phyloP scores from a whole-genome alignment of 2,888 invertebrate genomes.

The Caenorhabditis angaria region DNA sequence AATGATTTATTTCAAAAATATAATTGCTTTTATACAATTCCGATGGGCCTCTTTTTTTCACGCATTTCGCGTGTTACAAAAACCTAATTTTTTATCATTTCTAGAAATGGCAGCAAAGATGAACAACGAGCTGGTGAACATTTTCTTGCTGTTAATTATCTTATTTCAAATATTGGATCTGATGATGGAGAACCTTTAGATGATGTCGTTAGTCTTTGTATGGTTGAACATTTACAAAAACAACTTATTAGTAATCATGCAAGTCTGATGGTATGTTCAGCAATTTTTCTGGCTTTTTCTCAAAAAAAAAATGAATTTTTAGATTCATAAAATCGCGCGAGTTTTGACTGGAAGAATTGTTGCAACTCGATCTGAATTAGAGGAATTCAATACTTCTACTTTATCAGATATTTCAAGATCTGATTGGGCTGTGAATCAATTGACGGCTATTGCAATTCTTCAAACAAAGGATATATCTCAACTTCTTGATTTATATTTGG shows the following conservation, averaged over 20 bases:
- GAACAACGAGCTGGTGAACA: slow-evolving; percentile 42
- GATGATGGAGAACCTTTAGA: slow-evolving; percentile 56
- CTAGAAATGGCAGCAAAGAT: slow-evolving; percentile 39
- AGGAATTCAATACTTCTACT: slow-evolving; percentile 20
- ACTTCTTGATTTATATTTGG: slow-evolving; percentile 60
- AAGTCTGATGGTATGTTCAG: slow-evolving; percentile 25
- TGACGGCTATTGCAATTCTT: slow-evolving; percentile 59
- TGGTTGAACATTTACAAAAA: slow-evolving; percentile 65
- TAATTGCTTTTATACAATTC: not conserved
- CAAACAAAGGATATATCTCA: slow-evolving; percentile 54
- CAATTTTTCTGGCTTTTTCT: too few relatives aligned
- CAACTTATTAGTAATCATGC: slow-evolving; percentile 52
- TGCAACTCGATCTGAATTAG: slow-evolving; percentile 31
- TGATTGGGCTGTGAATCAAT: slow-evolving; percentile 64
- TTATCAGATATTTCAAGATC: slow-evolving; percentile 40
- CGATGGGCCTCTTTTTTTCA: not conserved
- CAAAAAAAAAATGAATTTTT: not conserved
- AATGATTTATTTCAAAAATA: not conserved
- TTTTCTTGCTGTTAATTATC: slow-evolving; percentile 49
- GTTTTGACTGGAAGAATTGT: slow-evolving; percentile 39
- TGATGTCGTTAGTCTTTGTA: slow-evolving; percentile 62
- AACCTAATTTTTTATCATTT: not conserved
- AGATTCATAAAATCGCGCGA: slow-evolving; percentile 45
- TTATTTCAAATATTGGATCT: slow-evolving; percentile 50
- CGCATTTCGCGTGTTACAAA: not conserved